Evolutionary conservation across 2,797 vertebrate species (phyloP), one percentile per base, ranked within the genome.

Genomic region (Perodicticus potto): DNA sequence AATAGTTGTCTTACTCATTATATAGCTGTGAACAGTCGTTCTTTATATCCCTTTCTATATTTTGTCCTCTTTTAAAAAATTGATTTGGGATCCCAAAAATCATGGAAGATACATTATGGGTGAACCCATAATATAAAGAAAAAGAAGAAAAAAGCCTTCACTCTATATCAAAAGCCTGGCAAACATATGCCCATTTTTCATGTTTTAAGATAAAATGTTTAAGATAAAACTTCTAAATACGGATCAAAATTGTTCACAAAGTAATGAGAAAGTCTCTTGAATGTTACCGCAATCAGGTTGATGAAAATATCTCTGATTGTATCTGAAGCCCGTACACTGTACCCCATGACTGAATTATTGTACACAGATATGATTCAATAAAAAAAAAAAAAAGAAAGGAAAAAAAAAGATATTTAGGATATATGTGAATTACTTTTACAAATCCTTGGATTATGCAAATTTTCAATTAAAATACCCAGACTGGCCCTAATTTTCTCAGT

Each of bases 371-470:
- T n/a, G n/a, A n/a, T n/a, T n/a, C n/a, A n/a, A n/a, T n/a, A n/a
- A n/a, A n/a, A n/a, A n/a, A n/a, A n/a, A n/a, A n/a, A n/a, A n/a
- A n/a, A n/a, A n/a, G n/a, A n/a, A n/a, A n/a, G n/a, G n/a, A n/a
- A n/a, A n/a, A n/a, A n/a, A n/a, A n/a, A n/a, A n/a, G n/a, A 43
- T 93, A 76, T 88, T 89, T 92, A 40, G 73, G 34, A 72, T 83
- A 53, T 53, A 40, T 82, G 5, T 74, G 9, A 93, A 77, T 82
- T 74, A 59, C n/a, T 83, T 91, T 69, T 55, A 82, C 45, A 65
- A 94, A 78, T 67, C 67, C 7, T 73, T 97, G 45, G 14, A 69
- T 97, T 95, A 92, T 93, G 43, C 20, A 91, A 84, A 19, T 92
- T 96, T 92, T 91, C 43, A 82, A 37, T 84, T 95, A 69, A 91